A percentile compares a stretch with the other conserved stretches of the same genome.
Conservation (phyloP, 2,797 vertebrate species). For the Schizopygopsis malacanthus region DNA sequence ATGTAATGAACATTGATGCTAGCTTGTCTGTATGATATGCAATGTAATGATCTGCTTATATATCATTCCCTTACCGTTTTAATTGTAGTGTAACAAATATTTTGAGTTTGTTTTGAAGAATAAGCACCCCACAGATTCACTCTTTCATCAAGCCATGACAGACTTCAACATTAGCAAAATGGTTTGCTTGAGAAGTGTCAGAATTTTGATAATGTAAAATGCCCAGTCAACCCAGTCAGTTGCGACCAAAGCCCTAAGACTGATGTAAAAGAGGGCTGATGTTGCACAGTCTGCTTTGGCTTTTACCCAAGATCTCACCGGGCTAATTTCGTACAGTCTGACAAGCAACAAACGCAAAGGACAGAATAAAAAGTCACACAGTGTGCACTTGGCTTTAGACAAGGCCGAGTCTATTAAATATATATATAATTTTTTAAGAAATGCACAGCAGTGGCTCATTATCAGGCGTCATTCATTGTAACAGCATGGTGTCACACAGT, state of each 20-base stretch:
- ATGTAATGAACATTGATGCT: conserved; percentile 11
- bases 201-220: conserved; percentile 7
- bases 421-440: neutral
- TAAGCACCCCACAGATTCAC: neutral
- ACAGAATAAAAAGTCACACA: neutral
- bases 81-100: neutral
- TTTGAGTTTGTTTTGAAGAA: neutral
- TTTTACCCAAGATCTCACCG: neutral
- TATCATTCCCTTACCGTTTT: neutral
- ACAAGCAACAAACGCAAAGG: conserved; percentile 1
- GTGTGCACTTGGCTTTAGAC: conserved; percentile 24
- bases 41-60: neutral
- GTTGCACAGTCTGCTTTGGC: conserved; percentile 1
- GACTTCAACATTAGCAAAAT: neutral
- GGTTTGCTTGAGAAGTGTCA: neutral
- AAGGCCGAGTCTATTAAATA: conserved; percentile 26
- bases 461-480: conserved; percentile 59
- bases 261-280: conserved; percentile 11
- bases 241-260: conserved; percentile 8
- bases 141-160: conserved; percentile 2
- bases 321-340: neutral
- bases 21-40: neutral
- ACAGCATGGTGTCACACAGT: conserved; percentile 35
- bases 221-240: neutral
- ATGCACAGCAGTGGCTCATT: conserved; percentile 54